phyloP scores from a whole-genome alignment of 2,888 invertebrate genomes.

The Acleris cristana region DNA sequence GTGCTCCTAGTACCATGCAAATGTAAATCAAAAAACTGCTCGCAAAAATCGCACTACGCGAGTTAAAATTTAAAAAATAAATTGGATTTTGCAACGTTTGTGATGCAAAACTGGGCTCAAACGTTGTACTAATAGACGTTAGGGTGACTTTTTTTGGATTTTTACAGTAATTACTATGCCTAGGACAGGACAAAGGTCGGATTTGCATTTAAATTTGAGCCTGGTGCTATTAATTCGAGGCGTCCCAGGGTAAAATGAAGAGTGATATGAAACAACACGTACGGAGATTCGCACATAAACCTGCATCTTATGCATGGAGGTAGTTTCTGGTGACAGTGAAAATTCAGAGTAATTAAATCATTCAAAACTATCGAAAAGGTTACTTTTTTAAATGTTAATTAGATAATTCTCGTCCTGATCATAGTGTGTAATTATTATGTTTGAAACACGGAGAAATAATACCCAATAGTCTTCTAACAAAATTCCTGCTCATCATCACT shows the following conservation, averaged over 20 bases:
- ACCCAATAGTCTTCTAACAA: too few relatives aligned
- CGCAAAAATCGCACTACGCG: constrained; percentile 46
- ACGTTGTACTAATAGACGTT: constrained; percentile 41
- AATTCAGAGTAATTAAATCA: too few relatives aligned
- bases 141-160: constrained; percentile 34
- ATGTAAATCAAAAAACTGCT: constrained; percentile 52
- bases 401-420: too few relatives aligned
- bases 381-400: too few relatives aligned
- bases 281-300: constrained; percentile 9
- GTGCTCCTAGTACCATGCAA: constrained; percentile 70
- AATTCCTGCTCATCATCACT: too few relatives aligned
- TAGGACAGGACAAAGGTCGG: constrained; percentile 60
- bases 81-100: constrained; percentile 65
- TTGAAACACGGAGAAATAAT: too few relatives aligned
- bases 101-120: constrained; percentile 70
- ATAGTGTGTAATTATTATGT: too few relatives aligned
- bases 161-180: constrained; percentile 65
- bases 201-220: constrained; percentile 76
- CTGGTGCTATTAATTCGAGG: constrained; percentile 46
- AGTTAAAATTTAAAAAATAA: constrained; percentile 62
- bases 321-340: too few relatives aligned
- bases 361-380: too few relatives aligned
- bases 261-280: constrained; percentile 21
- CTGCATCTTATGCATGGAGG: not conserved
- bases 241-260: constrained; percentile 39